Percentiles rank a stretch among this genome's conserved stretches.
These are phyloP conservation scores for Vesta saturnalis DNA, from an alignment of 2,888 invertebrate genomes.

Conservation along the genomic window DNA sequence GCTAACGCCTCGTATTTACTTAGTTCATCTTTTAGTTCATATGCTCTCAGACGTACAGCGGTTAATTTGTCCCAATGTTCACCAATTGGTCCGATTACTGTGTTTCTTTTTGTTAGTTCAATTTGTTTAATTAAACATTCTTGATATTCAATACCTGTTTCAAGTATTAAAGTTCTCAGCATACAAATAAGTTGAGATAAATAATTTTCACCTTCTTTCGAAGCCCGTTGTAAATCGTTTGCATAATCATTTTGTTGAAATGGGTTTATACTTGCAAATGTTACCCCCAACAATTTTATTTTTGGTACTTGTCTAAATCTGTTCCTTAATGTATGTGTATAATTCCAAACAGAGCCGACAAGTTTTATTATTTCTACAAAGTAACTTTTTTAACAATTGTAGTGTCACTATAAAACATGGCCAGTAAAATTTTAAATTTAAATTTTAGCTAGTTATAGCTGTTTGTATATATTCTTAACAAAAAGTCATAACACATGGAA, in stretches of 20 bases:
- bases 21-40: constrained; percentile 54
- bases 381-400: constrained; percentile 6
- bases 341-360: neutral
- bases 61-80: constrained; percentile 56
- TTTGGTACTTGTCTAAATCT: neutral
- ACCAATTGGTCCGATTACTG: constrained; percentile 49
- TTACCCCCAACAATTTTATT: neutral
- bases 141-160: constrained; percentile 56
- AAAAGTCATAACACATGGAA: too few relatives aligned
- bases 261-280: neutral
- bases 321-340: neutral
- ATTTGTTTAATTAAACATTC: constrained; percentile 57
- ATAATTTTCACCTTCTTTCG: constrained; percentile 52
- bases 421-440: neutral
- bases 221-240: constrained; percentile 43
- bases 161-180: constrained; percentile 52
- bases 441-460: too few relatives aligned
- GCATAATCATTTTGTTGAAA: constrained; percentile 9
- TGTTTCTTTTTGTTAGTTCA: constrained; percentile 52
- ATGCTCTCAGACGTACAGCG: too few relatives aligned
- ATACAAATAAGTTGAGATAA: constrained; percentile 53
- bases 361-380: neutral
- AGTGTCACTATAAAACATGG: neutral
- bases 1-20: constrained; percentile 53
- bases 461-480: too few relatives aligned